phyloP scores from a whole-genome alignment of 2,797 vertebrate species.

The Poeciliopsis gracilis region DNA sequence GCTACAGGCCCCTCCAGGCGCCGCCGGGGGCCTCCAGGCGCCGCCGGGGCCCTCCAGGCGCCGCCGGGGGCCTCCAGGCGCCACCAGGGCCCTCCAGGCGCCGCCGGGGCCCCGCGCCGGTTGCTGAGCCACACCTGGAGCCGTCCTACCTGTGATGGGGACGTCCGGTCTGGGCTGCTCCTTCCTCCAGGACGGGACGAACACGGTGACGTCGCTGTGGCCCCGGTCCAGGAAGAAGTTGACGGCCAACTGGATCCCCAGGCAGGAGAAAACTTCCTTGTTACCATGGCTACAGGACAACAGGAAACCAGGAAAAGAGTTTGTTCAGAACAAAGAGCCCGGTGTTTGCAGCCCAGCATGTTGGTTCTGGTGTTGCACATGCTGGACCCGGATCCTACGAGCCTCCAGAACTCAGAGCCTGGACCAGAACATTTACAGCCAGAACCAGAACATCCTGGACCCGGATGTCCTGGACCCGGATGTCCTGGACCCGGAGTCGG shows the following conservation, averaged over 20 bases:
- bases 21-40: too few species aligned
- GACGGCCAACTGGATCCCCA: slow-evolving; percentile 94
- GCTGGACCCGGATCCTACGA: neutral
- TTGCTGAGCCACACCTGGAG: neutral
- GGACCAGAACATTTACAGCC: neutral
- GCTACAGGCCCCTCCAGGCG: too few species aligned
- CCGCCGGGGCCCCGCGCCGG: too few species aligned
- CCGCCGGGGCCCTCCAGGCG: too few species aligned
- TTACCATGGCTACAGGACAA: slow-evolving; percentile 88
- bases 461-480: neutral
- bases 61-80: too few species aligned
- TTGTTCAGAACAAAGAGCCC: neutral
- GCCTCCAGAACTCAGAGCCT: neutral
- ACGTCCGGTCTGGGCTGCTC: slow-evolving; percentile 95
- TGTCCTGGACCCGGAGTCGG: neutral
- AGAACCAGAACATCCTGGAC: neutral
- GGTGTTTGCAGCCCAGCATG: neutral
- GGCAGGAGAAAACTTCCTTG: slow-evolving; percentile 97
- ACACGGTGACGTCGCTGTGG: slow-evolving; percentile 92
- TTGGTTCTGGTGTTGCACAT: neutral
- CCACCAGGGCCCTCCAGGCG: too few species aligned
- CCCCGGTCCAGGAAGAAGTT: slow-evolving; percentile 94
- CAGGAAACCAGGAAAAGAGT: slow-evolving; percentile 7
- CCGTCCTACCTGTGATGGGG: slow-evolving; percentile 89
- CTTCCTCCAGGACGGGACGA: slow-evolving; percentile 96